These are phyloP conservation scores for Phyllotis vaccarum DNA, from an alignment of 2,797 vertebrate species.

Conservation along the genomic window DNA sequence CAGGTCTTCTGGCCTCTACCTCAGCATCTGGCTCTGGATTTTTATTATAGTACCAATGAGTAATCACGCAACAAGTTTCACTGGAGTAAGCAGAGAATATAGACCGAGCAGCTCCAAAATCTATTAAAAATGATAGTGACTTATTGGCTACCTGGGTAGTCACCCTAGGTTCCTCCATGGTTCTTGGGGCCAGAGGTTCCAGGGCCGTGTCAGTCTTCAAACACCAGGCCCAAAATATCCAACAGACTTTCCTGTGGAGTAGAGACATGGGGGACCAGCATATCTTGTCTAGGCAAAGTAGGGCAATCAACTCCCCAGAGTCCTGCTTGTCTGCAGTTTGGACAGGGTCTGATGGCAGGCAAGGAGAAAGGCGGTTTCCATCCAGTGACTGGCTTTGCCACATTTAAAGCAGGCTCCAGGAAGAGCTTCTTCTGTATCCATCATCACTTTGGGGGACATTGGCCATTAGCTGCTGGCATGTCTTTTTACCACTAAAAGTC, in stretches of 20 bases:
- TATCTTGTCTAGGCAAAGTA: neutral
- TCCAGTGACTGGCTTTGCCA: neutral
- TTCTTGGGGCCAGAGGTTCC: neutral
- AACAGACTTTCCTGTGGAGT: neutral
- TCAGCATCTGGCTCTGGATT: too few species aligned
- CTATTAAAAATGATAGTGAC: neutral
- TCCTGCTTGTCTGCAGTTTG: neutral
- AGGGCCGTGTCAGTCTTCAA: rapidly evolving
- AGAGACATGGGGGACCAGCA: neutral
- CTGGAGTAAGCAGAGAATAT: neutral
- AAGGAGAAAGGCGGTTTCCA: neutral
- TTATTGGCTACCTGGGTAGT: neutral
- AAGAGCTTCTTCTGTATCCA: neutral
- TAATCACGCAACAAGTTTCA: neutral
- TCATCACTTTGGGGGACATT: neutral
- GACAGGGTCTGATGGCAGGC: neutral
- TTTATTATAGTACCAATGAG: too few species aligned
- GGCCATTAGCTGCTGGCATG: neutral
- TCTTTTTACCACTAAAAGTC: neutral
- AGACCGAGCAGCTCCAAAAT: neutral
- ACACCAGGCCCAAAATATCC: neutral
- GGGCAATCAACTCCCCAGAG: neutral
- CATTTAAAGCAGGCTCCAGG: neutral
- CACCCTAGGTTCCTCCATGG: neutral
- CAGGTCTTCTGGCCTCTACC: too few species aligned